A percentile compares a stretch with the other conserved stretches of the same genome.
Conservation (phyloP, 2,797 vertebrate genomes). For the Erethizon dorsatum region DNA sequence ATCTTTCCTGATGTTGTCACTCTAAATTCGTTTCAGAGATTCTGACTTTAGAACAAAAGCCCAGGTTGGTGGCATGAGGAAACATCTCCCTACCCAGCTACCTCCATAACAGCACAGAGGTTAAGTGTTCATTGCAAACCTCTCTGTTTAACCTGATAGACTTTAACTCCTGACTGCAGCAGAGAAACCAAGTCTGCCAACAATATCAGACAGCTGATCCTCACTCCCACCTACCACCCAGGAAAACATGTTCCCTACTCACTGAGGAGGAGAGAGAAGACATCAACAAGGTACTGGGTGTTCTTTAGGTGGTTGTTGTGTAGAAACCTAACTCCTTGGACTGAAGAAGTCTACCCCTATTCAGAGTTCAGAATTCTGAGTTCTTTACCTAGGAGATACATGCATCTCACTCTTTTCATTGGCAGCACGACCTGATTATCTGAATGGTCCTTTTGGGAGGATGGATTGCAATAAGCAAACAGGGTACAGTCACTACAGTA, state of each 20-base stretch:
- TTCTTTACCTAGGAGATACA: constrained; percentile 3
- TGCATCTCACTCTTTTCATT: background rate
- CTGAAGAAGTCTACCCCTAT: background rate
- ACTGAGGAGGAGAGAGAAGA: background rate
- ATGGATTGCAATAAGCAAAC: background rate
- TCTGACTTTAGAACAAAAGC: background rate
- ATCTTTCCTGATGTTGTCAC: background rate
- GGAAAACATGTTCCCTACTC: background rate
- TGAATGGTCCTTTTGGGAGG: background rate
- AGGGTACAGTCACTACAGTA: background rate
- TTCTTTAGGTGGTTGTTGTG: background rate
- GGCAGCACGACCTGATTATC: background rate
- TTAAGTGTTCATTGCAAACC: background rate
- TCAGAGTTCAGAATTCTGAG: background rate
- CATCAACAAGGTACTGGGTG: background rate
- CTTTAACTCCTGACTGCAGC: background rate
- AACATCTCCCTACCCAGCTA: background rate
- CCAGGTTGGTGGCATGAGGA: background rate
- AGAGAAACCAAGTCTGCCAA: constrained; percentile 31
- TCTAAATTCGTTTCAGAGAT: constrained; percentile 10
- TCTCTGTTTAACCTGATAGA: background rate
- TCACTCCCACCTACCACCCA: background rate
- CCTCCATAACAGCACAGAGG: background rate
- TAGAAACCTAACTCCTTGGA: background rate
- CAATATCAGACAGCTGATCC: background rate